phyloP scores from a whole-genome alignment of 2,888 invertebrate genomes.

The Matsumyia berberina region DNA sequence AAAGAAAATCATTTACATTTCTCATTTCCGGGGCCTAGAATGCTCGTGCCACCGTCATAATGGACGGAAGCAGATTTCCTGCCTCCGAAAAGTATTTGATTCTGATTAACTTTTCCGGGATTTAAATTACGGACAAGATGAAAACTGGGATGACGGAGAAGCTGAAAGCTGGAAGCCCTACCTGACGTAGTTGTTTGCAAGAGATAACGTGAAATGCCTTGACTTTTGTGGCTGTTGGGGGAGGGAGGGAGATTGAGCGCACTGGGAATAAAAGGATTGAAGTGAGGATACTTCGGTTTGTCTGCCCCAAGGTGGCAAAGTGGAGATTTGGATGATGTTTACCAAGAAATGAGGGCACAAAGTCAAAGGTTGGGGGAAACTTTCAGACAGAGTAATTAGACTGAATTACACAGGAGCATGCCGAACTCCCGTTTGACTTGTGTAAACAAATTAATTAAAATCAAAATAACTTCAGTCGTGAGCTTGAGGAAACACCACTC shows the following conservation, averaged over 20 bases:
- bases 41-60: constrained; percentile 23
- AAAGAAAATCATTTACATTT: constrained; percentile 62
- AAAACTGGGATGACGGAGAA: background rate
- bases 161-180: background rate
- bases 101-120: constrained; percentile 70
- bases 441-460: no score
- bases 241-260: background rate
- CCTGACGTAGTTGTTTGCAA: constrained; percentile 1
- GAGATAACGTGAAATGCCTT: constrained; percentile 10
- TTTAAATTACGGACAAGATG: constrained; percentile 19
- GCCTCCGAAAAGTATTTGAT: constrained; percentile 63
- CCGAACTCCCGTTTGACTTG: background rate
- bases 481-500: no score
- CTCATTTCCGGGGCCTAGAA: constrained; percentile 56
- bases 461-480: no score
- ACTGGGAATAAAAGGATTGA: constrained; percentile 39
- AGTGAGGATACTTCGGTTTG: constrained; percentile 25
- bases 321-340: constrained; percentile 13
- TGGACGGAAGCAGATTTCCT: constrained; percentile 59
- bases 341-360: background rate
- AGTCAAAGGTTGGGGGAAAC: background rate
- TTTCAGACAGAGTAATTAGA: background rate
- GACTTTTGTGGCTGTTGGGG: no score
- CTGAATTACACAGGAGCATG: background rate
- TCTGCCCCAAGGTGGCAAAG: constrained; percentile 8